Evolutionary conservation across 1,140 invertebrate species (phyloP).

Genomic region (Grapholita molesta): DNA sequence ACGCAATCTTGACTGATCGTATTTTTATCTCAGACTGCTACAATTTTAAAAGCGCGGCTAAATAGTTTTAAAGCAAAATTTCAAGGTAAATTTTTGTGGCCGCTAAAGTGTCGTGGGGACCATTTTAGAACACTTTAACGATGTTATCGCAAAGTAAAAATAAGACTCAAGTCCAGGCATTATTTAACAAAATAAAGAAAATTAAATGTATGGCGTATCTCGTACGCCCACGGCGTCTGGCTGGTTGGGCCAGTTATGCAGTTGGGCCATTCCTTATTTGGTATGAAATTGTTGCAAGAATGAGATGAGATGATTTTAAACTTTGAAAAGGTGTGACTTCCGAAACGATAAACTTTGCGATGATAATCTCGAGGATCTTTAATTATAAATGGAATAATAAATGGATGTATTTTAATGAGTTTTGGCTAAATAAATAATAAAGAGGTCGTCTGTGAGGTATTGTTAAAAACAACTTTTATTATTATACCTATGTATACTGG

Average conservation of each 20-base stretch:
- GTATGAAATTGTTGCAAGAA: conserved; percentile 3
- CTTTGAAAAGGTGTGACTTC: not conserved
- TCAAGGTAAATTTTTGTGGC: not conserved
- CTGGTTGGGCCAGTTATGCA: conserved; percentile 1
- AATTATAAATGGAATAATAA: not conserved
- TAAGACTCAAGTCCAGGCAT: not conserved
- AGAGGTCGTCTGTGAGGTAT: not conserved
- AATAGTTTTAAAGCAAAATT: not conserved
- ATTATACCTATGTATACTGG: not conserved
- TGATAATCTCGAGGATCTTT: not conserved
- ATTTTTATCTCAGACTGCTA: not conserved
- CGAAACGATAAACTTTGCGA: not conserved
- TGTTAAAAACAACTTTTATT: too few species aligned
- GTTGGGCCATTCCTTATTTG: conserved; percentile 15
- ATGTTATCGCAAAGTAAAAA: conserved; percentile 12
- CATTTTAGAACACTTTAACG: not conserved
- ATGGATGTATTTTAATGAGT: not conserved
- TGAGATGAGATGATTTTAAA: not conserved
- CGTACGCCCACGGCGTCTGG: conserved; percentile 1
- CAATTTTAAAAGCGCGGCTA: not conserved
- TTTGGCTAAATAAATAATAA: not conserved
- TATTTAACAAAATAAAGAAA: conserved; percentile 12
- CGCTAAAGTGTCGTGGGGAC: not conserved
- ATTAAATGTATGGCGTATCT: conserved; percentile 6
- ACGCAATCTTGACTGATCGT: not conserved